Evolutionary conservation across 1,140 invertebrate species (phyloP).

Genomic region (Procambarus clarkii): DNA sequence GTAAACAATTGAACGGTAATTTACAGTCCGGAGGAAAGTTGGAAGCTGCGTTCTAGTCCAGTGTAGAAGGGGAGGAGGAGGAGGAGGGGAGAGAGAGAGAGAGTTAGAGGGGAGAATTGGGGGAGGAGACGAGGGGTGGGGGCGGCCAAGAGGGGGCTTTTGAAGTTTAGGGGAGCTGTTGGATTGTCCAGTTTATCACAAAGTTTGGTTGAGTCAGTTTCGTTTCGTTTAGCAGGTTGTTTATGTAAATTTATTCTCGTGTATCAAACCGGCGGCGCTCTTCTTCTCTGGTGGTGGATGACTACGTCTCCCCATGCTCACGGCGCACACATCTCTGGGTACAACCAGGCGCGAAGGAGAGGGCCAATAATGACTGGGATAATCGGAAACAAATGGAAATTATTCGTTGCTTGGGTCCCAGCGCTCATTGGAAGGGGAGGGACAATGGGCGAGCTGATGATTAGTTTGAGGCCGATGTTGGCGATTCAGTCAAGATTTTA

Average conservation of each 20-base stretch:
- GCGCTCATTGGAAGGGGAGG: conserved; percentile 67
- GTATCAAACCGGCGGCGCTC: conserved; percentile 34
- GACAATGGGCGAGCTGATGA: conserved; percentile 64
- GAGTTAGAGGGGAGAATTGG: conserved; percentile 23
- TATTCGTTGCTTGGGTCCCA: conserved; percentile 63
- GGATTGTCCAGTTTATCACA: conserved; percentile 70
- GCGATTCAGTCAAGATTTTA: conserved; percentile 68
- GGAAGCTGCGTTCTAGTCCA: conserved; percentile 66
- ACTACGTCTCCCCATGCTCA: neutral
- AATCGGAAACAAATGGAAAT: conserved; percentile 69
- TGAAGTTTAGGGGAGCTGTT: conserved; percentile 70
- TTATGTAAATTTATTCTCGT: conserved; percentile 63
- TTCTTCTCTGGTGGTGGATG: neutral
- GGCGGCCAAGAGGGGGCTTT: conserved; percentile 64
- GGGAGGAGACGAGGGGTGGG: neutral
- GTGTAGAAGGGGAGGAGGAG: conserved; percentile 64
- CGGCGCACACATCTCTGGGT: neutral
- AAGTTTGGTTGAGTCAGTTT: conserved; percentile 68
- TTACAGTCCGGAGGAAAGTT: conserved; percentile 67
- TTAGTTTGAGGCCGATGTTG: conserved; percentile 67
- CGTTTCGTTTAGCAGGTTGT: conserved; percentile 66
- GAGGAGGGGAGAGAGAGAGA: conserved; percentile 22
- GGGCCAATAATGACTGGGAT: conserved; percentile 51
- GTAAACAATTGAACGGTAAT: conserved; percentile 68
- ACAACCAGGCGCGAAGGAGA: conserved; percentile 1